phyloP scores from a whole-genome alignment of 1,140 invertebrate genomes.

The Philopotamus ludificatus region DNA sequence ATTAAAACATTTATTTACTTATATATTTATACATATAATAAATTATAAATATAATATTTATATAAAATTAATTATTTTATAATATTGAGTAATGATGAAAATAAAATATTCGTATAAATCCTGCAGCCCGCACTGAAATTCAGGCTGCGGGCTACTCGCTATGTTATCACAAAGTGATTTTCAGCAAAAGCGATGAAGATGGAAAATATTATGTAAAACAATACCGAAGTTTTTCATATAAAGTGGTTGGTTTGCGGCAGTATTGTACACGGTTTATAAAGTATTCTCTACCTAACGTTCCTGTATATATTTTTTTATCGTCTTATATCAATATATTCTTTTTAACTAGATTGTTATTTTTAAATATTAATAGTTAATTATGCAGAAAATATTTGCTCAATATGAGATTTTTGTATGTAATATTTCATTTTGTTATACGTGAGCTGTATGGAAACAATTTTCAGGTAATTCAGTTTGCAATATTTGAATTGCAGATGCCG shows the following conservation, averaged over 20 bases:
- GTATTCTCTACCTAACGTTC: background rate
- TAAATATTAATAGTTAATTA: background rate
- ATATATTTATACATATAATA: background rate
- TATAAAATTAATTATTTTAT: too few relatives aligned
- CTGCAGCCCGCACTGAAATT: too few relatives aligned
- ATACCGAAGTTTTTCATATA: conserved; percentile 27
- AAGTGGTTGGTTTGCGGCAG: conserved; percentile 6
- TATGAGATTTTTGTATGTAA: too few relatives aligned
- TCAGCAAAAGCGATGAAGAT: conserved; percentile 32
- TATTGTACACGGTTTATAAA: background rate
- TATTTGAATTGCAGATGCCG: background rate
- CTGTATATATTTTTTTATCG: background rate
- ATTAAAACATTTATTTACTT: background rate
- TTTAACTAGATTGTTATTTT: background rate
- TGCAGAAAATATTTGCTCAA: too few relatives aligned
- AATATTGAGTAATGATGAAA: background rate
- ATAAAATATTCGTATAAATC: too few relatives aligned
- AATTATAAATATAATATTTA: background rate
- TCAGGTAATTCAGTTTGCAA: background rate
- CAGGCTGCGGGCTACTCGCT: conserved; percentile 31
- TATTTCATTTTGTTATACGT: too few relatives aligned
- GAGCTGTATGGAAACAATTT: background rate
- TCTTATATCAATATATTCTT: background rate
- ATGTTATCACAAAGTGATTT: conserved; percentile 33
- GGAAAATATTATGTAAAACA: conserved; percentile 35